Conservation (phyloP, 2,888 invertebrate species). For the Trissolcus brochymenae region DNA sequence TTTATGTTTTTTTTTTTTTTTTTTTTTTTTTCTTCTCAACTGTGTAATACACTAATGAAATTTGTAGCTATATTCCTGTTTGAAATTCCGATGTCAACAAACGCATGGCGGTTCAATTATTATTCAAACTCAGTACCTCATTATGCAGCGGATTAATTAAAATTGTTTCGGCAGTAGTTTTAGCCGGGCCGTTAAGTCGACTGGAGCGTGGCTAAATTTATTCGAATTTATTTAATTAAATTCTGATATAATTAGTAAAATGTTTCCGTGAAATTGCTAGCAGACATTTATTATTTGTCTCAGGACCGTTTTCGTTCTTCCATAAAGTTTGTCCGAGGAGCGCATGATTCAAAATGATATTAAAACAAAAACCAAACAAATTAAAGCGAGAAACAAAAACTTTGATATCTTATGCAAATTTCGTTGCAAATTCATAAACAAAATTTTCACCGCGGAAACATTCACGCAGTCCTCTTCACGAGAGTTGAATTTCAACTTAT, state of each 20-base stretch:
- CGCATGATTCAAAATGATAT: too few species aligned
- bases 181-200: background rate
- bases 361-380: too few species aligned
- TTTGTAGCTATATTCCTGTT: constrained; percentile 16
- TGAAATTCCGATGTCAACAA: constrained; percentile 26
- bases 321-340: too few species aligned
- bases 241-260: constrained; percentile 32
- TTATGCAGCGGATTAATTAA: constrained; percentile 46
- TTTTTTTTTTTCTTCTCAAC: too few species aligned
- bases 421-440: too few species aligned
- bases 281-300: too few species aligned
- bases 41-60: constrained; percentile 24
- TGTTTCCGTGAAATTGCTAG: background rate
- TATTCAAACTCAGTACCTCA: constrained; percentile 38
- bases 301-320: background rate
- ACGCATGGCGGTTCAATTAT: constrained; percentile 31
- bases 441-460: too few species aligned
- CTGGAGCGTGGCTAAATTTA: constrained; percentile 8
- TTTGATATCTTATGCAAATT: too few species aligned
- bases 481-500: background rate
- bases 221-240: constrained; percentile 37
- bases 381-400: too few species aligned
- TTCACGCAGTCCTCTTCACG: too few species aligned
- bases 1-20: too few species aligned
- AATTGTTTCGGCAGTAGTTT: constrained; percentile 42